phyloP scores from a whole-genome alignment of 2,797 vertebrate genomes.

The Anolis apletophallus region DNA sequence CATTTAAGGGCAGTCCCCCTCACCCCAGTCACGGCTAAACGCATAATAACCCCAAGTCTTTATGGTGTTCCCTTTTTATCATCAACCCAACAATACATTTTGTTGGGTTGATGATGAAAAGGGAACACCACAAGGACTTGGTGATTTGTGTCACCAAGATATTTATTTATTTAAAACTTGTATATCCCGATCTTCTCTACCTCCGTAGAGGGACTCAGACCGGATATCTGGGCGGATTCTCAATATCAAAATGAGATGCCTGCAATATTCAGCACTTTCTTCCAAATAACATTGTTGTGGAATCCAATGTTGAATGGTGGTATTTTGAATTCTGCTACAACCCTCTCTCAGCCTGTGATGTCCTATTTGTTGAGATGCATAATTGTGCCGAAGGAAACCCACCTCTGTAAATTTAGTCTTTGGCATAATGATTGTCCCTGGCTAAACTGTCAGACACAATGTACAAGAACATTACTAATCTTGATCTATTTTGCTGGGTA shows the following conservation, averaged over 20 bases:
- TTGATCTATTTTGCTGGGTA: slow-evolving; percentile 7
- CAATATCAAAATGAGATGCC: neutral
- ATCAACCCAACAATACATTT: neutral
- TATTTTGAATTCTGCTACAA: neutral
- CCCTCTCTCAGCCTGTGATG: neutral
- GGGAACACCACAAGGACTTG: neutral
- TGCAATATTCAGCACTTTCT: neutral
- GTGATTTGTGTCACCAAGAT: too few relatives aligned
- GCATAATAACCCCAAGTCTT: too few relatives aligned
- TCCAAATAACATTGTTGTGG: neutral
- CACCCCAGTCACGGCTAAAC: too few relatives aligned
- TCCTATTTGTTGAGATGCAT: neutral
- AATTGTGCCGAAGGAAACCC: neutral
- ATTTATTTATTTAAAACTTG: too few relatives aligned
- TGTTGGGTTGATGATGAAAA: neutral
- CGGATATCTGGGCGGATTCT: too few relatives aligned
- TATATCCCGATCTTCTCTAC: too few relatives aligned
- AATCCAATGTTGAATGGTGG: neutral
- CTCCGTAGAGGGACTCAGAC: too few relatives aligned
- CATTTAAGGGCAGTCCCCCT: too few relatives aligned
- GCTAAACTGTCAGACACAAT: neutral
- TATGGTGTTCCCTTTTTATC: too few relatives aligned
- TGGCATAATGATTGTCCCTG: slow-evolving; percentile 11
- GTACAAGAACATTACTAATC: neutral
- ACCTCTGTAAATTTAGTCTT: neutral